Conservation (phyloP, 2,113 vertebrate species). For the Tupaia chinensis region DNA sequence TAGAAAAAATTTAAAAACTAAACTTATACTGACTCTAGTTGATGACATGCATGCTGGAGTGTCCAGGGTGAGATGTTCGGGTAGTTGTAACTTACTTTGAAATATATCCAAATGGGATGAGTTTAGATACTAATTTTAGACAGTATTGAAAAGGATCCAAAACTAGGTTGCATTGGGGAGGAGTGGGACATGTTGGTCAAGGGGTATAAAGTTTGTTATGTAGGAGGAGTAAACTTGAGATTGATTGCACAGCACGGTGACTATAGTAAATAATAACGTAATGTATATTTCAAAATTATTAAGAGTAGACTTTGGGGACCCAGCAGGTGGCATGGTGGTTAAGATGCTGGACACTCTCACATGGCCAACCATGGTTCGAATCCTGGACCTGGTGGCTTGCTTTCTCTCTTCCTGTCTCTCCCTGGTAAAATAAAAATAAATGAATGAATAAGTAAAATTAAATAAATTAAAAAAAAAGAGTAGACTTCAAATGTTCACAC, state of each 20-base stretch:
- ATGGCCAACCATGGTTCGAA: no score
- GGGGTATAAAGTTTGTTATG: neutral
- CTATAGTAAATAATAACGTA: neutral
- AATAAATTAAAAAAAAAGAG: no score
- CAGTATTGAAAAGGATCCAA: neutral
- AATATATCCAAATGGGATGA: neutral
- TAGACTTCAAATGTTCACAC: neutral
- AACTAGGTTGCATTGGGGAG: neutral
- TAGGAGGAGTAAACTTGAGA: neutral
- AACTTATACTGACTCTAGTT: neutral
- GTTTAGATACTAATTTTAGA: constrained; percentile 40
- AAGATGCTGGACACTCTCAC: no score
- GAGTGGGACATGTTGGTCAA: neutral
- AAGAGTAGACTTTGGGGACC: neutral
- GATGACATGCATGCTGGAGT: neutral
- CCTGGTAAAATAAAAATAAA: no score
- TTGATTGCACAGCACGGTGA: neutral
- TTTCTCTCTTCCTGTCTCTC: no score
- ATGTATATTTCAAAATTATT: neutral
- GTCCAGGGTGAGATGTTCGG: neutral
- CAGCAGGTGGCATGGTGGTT: no score
- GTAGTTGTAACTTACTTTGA: neutral
- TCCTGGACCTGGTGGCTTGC: no score
- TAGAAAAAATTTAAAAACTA: neutral
- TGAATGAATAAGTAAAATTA: no score